Base-by-base conservation (phyloP, 2,113 vertebrate species). In the Illadopsis cleaveri region DNA sequence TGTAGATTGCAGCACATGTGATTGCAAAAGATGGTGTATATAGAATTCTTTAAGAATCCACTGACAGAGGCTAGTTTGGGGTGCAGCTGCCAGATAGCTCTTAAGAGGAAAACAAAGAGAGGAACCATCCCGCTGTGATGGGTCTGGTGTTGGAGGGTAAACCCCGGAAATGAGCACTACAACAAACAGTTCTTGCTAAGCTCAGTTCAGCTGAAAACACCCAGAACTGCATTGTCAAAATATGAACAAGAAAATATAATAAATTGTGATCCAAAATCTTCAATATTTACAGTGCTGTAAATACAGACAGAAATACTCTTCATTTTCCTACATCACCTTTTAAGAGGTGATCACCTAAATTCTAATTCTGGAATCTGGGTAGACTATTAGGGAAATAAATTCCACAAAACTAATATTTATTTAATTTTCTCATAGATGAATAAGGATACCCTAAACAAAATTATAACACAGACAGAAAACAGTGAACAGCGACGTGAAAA, bases 1-100 rank as follows among this genome's bases (percentile, higher is more conserved):
- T 72, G 23, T 69, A 84, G 82, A 91, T 47, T 38, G 47, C 81
- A 96, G 56, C 54, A 54, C 33, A 13, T 80, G 12, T 45, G 62
- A 82, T 83, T 87, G 38, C 50, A 42, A 44, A 20, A 77, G 79
- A 42, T 51, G 27, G 42, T 61, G 31, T 77, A 44, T 72, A 25
- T 31, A 15, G 19, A 66, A 44, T 54, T 83, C 56, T 66, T 79
- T 20, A 73, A 86, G 69, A 78, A 35, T 61, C 51, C 31, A 38
- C 60, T 86, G 40, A 51, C 18, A 73, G 83, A 77, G n/a, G 28
- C 25, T 62, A 10, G 24, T 62, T 91, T 51, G 53, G 77, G 27
- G n/a, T 90, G 86, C 62, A 91, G 51, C 72, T 93, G 78, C 56
- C 83, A 71, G 70, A 57, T 56, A 86, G 33, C 54, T 78, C 12